Evolutionary conservation across 1,140 invertebrate species (phyloP), one percentile per base, ranked within the genome.

Genomic region (Nixonia krombeini): DNA sequence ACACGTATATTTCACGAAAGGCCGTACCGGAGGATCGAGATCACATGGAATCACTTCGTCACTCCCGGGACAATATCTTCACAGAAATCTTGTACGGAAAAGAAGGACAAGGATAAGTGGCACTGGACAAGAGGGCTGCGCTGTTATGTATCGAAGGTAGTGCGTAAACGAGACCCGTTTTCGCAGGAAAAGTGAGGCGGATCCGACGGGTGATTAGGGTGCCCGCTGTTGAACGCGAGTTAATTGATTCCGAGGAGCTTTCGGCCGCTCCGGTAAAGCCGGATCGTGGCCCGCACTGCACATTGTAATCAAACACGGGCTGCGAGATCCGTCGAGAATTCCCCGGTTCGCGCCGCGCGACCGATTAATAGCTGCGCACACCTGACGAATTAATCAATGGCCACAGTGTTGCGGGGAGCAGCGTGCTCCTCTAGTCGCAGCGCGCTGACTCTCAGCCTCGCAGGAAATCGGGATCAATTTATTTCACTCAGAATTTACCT

Each of bases 141-240:
- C n/a, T n/a, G n/a, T n/a, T n/a, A n/a, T n/a, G n/a, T n/a, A n/a
- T n/a, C n/a, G n/a, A n/a, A n/a, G n/a, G n/a, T n/a, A n/a, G n/a
- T n/a, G n/a, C n/a, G n/a, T 33, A 62, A 62, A 62, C 49, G 46
- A 53, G 53, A 53, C n/a, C n/a, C 50, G 49, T 53, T 46, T 46
- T 47, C 12, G 18, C 15, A 40, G 44, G 16, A 17, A 31, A 16
- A 25, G 12, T 2, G 25, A 51, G 25, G 33, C 28, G n/a, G 37
- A 44, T 6, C 12, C 41, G 3, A 21, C 16, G 26, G 33, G 13
- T 69, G 68, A 74, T 73, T 73, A 75, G 72, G 66, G 51, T 66
- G 55, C 72, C 65, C 59, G 61, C 73, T 73, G 61, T 75, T 73
- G 2, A 72, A 67, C 65, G 58, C 64, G 70, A 67, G 70, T 73